These are phyloP conservation scores for Arnoldichthys spilopterus DNA, from an alignment of 2,797 vertebrate genomes.

Conservation along the genomic window DNA sequence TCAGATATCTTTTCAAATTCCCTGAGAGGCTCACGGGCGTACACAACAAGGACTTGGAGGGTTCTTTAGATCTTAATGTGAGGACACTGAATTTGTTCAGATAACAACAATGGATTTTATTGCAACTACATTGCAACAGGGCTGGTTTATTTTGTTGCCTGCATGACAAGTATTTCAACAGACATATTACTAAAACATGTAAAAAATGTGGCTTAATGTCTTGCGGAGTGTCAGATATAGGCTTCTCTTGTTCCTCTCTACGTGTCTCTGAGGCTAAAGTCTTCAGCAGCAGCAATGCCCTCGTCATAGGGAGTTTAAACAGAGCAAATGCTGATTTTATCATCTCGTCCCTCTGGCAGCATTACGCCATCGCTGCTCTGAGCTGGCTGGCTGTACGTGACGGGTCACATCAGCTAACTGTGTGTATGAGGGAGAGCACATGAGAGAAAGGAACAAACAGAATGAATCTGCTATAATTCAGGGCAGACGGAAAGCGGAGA, in stretches of 20 bases:
- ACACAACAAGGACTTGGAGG: no score
- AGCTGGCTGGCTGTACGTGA: neutral
- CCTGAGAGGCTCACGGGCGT: no score
- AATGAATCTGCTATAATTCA: neutral
- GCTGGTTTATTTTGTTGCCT: neutral
- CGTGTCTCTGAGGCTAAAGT: neutral
- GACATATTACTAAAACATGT: neutral
- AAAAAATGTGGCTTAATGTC: neutral
- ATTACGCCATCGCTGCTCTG: constrained; percentile 5
- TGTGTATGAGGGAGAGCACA: neutral
- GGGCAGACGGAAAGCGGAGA: neutral
- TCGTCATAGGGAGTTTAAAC: neutral
- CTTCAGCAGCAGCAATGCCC: neutral
- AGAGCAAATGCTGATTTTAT: constrained; percentile 18
- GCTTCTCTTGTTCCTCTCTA: neutral
- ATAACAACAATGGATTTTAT: neutral
- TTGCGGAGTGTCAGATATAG: neutral
- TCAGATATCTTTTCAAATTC: no score
- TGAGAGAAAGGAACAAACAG: neutral
- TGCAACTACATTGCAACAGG: neutral
- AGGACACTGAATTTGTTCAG: no score
- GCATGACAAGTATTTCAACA: neutral
- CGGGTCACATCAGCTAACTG: constrained; percentile 9
- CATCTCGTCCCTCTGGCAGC: neutral
- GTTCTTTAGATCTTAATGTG: no score